Percentiles rank a stretch among this genome's conserved stretches.
phyloP scores from a whole-genome alignment of 1,140 invertebrate genomes.

The Drosophila paulistorum region DNA sequence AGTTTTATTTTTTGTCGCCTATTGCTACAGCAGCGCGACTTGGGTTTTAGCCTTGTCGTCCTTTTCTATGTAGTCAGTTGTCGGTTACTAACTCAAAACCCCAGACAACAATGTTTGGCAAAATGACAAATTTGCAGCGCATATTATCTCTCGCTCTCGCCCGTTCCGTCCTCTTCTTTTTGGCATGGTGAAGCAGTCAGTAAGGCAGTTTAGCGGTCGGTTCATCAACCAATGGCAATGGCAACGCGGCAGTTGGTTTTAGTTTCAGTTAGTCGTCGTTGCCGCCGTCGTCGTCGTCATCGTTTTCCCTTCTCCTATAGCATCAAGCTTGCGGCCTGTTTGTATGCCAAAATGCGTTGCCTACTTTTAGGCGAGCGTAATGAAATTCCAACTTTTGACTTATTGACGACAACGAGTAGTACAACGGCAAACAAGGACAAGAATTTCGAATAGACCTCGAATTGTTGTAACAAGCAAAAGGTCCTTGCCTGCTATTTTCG shows the following conservation, averaged over 20 bases:
- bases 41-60: constrained; percentile 14
- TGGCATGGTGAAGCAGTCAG: constrained; percentile 20
- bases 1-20: neutral
- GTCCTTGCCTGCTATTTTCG: neutral
- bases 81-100: constrained; percentile 57
- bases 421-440: constrained; percentile 38
- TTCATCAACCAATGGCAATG: constrained; percentile 42
- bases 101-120: constrained; percentile 67
- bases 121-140: constrained; percentile 80
- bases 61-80: constrained; percentile 38
- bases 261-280: constrained; percentile 53
- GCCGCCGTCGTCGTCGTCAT: neutral
- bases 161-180: too few species aligned
- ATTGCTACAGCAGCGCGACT: constrained; percentile 2
- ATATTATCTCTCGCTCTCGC: constrained; percentile 47
- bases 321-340: constrained; percentile 32
- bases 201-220: constrained; percentile 11
- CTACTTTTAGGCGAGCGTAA: constrained; percentile 78
- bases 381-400: constrained; percentile 83
- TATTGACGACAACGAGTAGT: constrained; percentile 74
- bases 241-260: constrained; percentile 61
- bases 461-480: constrained; percentile 2
- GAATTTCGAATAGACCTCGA: constrained; percentile 9
- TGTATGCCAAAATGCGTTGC: constrained; percentile 77
- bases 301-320: constrained; percentile 8